A percentile compares a stretch with the other conserved stretches of the same genome.
Conservation (phyloP, 2,797 vertebrate species). For the Lutjanus argentimaculatus region DNA sequence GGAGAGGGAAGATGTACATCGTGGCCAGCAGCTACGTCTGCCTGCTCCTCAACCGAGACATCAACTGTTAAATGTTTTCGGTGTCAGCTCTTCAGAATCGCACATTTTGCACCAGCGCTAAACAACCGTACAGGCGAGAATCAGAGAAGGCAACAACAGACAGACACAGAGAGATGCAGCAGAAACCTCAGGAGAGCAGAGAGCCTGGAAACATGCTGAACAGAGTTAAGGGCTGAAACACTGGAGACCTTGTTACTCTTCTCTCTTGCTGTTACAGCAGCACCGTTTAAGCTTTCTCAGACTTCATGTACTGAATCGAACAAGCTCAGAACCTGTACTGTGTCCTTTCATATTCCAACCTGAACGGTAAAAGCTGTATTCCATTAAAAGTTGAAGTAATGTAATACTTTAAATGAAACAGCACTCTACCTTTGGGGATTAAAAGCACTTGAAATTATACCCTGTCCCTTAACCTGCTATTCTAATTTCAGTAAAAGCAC, state of each 20-base stretch:
- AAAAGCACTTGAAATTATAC: too few relatives aligned
- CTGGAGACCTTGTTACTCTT: conserved; percentile 9
- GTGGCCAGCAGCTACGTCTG: background rate
- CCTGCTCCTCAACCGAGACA: background rate
- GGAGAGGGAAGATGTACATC: background rate
- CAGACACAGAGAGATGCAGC: background rate
- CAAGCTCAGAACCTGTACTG: background rate
- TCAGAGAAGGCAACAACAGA: background rate
- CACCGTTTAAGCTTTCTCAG: background rate
- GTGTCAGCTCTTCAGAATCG: background rate
- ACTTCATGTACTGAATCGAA: background rate
- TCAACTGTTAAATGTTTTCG: background rate
- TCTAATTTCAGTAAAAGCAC: too few relatives aligned
- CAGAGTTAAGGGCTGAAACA: background rate
- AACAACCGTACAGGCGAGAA: background rate
- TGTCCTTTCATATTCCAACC: background rate
- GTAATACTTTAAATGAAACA: too few relatives aligned
- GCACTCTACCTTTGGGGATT: too few relatives aligned
- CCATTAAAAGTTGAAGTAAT: too few relatives aligned
- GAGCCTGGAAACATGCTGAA: conserved; percentile 9
- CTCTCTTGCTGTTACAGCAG: background rate
- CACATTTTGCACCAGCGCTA: background rate
- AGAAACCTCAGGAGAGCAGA: conserved; percentile 1
- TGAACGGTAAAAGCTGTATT: background rate
- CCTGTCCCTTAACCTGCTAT: too few relatives aligned